These are phyloP conservation scores for Scolopax rusticola DNA, from an alignment of 2,797 vertebrate genomes.

Conservation along the genomic window DNA sequence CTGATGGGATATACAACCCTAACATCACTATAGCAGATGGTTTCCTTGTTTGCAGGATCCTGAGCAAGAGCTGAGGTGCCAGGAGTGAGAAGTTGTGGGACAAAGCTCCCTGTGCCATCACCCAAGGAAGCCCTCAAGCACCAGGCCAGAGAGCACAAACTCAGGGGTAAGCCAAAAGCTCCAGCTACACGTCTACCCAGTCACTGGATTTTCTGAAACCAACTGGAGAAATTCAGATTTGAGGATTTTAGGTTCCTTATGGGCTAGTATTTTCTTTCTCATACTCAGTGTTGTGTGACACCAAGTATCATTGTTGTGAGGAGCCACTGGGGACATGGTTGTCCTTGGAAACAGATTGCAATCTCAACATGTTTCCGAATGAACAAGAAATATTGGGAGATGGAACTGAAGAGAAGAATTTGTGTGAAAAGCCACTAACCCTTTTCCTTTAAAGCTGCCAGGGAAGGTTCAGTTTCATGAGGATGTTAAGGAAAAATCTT, in stretches of 20 bases:
- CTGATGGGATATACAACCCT: background rate
- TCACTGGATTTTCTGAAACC: background rate
- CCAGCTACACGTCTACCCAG: background rate
- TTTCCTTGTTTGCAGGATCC: background rate
- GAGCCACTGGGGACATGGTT: background rate
- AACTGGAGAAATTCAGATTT: background rate
- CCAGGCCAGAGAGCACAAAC: background rate
- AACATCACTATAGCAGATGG: rapidly evolving
- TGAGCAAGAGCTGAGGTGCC: background rate
- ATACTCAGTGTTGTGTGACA: background rate
- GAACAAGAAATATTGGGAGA: conserved; percentile 39
- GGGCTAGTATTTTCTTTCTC: background rate
- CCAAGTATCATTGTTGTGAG: background rate
- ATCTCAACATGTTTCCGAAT: conserved; percentile 20
- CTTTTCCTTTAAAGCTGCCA: background rate
- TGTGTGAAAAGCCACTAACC: background rate
- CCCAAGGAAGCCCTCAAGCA: background rate
- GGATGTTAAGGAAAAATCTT: background rate
- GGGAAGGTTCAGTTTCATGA: background rate
- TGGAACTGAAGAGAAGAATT: background rate
- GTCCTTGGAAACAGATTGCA: conserved; percentile 34
- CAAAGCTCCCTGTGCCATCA: background rate
- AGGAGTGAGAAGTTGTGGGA: background rate
- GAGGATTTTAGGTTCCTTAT: background rate
- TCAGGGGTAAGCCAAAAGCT: background rate